These are phyloP conservation scores for Reticulitermes lucifugus DNA, from an alignment of 2,888 invertebrate species.

Conservation along the genomic window DNA sequence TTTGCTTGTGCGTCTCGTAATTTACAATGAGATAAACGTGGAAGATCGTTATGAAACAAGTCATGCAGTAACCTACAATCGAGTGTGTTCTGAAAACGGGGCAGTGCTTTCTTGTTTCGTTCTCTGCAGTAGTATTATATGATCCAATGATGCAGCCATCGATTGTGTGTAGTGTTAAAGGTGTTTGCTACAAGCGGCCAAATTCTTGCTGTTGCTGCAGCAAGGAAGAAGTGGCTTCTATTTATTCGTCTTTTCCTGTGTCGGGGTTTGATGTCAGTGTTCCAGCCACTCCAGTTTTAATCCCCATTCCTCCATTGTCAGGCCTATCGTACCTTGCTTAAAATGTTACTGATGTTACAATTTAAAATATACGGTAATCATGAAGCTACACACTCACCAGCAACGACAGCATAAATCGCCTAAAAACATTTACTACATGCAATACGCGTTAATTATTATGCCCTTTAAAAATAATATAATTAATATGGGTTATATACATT, in stretches of 20 bases:
- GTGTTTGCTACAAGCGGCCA: not conserved
- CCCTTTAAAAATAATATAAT: not conserved
- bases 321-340: conserved; percentile 8
- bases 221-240: not conserved
- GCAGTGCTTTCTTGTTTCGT: not conserved
- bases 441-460: not conserved
- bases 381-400: conserved; percentile 10
- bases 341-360: not conserved
- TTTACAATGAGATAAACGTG: not conserved
- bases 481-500: conserved; percentile 11
- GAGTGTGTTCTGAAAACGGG: not conserved
- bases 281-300: not conserved
- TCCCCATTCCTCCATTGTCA: not conserved
- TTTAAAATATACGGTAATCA: not conserved
- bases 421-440: not conserved
- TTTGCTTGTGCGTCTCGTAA: not conserved
- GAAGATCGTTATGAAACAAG: not conserved
- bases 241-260: not conserved
- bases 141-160: not conserved
- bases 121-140: not conserved
- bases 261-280: not conserved
- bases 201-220: not conserved
- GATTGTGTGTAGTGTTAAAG: not conserved
- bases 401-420: conserved; percentile 24
- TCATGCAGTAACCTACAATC: not conserved